phyloP scores from a whole-genome alignment of 2,797 vertebrate genomes.

The Helostoma temminkii region DNA sequence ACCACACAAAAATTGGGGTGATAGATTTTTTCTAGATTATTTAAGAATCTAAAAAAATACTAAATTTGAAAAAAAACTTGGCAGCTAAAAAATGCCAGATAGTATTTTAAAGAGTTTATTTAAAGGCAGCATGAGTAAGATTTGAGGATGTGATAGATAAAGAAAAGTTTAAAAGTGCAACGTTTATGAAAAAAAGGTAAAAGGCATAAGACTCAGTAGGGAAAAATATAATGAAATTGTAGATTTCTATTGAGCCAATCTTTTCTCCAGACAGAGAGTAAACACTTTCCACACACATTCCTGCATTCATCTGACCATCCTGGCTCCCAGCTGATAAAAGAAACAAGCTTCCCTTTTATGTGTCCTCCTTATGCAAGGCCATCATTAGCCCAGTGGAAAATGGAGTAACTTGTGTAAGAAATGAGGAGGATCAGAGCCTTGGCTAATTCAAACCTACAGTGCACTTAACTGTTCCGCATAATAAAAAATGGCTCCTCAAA shows the following conservation, averaged over 20 bases:
- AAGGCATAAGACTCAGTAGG: not conserved
- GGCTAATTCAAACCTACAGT: slow-evolving; percentile 45
- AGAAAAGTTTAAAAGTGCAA: not conserved
- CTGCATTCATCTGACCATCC: slow-evolving; percentile 58
- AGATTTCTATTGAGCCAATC: slow-evolving; percentile 5
- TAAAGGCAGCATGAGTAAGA: not conserved
- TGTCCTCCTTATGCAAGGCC: slow-evolving; percentile 70
- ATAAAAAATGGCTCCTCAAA: slow-evolving; percentile 33
- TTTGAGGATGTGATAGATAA: not conserved
- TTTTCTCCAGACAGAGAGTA: slow-evolving; percentile 25
- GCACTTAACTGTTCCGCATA: slow-evolving; percentile 44
- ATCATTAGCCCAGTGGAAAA: slow-evolving; percentile 72
- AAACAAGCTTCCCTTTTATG: slow-evolving; percentile 76
- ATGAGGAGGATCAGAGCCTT: slow-evolving; percentile 52
- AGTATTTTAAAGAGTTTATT: not conserved
- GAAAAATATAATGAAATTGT: not conserved
- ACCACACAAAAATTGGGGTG: not conserved
- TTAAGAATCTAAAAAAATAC: too few species aligned
- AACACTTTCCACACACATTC: slow-evolving; percentile 67
- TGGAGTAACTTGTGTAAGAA: slow-evolving; percentile 54
- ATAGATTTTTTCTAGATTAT: too few species aligned
- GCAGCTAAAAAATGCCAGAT: not conserved
- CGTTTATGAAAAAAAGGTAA: not conserved
- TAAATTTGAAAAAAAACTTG: not conserved
- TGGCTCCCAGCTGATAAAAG: slow-evolving; percentile 69